Conservation (phyloP, 1,140 invertebrate genomes). For the Eupristina koningsbergeri region DNA sequence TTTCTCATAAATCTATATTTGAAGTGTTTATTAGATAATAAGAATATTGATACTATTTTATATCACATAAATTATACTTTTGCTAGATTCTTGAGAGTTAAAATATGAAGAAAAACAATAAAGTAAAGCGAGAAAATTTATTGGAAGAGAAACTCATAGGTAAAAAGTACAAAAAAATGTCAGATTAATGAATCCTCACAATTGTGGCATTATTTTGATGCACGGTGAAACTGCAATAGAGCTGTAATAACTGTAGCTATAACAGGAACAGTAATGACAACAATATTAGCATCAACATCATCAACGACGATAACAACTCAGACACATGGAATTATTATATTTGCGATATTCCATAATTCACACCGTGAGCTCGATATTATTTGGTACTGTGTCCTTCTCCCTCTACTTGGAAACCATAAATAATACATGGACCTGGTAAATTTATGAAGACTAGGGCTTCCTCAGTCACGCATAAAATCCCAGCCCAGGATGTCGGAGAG, state of each 20-base stretch:
- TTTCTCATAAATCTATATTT: too few relatives aligned
- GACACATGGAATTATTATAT: not conserved
- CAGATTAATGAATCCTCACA: conserved; percentile 26
- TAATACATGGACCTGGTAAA: conserved; percentile 35
- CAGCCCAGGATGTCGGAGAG: not conserved
- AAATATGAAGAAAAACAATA: not conserved
- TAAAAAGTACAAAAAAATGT: not conserved
- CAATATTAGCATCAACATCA: too few relatives aligned
- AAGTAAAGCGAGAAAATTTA: not conserved
- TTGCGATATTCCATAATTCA: conserved; percentile 40
- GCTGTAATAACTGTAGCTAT: not conserved
- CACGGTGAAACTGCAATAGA: not conserved
- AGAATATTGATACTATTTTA: too few relatives aligned
- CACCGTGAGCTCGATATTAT: conserved; percentile 32
- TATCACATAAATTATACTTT: too few relatives aligned
- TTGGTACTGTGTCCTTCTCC: conserved; percentile 34
- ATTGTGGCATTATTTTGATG: conserved; percentile 31
- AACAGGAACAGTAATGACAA: too few relatives aligned
- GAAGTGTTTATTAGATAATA: too few relatives aligned
- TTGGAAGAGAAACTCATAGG: not conserved
- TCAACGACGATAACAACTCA: too few relatives aligned
- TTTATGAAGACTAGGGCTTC: conserved; percentile 38
- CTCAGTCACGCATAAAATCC: conserved; percentile 16
- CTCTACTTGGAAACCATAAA: conserved; percentile 20
- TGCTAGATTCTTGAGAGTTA: too few relatives aligned